Percentiles rank a stretch among this genome's conserved stretches.
Conservation (phyloP, 2,113 vertebrate species). For the Agapornis roseicollis region DNA sequence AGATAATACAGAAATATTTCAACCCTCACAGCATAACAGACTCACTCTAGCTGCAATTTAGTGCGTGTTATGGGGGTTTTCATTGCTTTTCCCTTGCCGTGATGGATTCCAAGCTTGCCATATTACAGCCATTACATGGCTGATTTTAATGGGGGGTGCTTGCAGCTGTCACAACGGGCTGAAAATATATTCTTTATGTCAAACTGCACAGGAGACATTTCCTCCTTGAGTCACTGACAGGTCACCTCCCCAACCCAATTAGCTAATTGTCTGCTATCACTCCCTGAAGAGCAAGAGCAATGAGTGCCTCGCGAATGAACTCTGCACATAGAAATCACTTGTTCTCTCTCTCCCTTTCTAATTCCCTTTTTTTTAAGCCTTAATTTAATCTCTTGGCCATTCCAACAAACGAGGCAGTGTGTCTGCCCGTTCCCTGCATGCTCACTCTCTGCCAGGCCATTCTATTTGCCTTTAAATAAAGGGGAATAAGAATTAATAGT, state of each 20-base stretch:
- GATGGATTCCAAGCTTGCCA: constrained; percentile 38
- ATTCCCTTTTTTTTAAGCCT: constrained; percentile 35
- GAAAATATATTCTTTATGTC: constrained; percentile 66
- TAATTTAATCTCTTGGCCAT: constrained; percentile 59
- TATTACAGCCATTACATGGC: constrained; percentile 60
- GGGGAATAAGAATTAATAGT: background rate
- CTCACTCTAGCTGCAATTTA: constrained; percentile 37
- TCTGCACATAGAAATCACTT: constrained; percentile 60
- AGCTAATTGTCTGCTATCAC: constrained; percentile 77
- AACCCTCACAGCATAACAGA: constrained; percentile 26
- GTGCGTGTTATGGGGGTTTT: constrained; percentile 44
- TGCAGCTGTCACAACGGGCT: constrained; percentile 45
- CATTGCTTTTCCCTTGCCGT: background rate
- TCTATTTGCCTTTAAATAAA: background rate
- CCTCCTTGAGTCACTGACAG: constrained; percentile 63
- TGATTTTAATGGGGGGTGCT: constrained; percentile 51
- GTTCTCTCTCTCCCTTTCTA: background rate
- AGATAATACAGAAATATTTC: constrained; percentile 65
- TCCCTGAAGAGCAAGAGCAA: constrained; percentile 68
- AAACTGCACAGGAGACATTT: constrained; percentile 55
- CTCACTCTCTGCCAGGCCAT: background rate
- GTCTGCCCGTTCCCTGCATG: background rate
- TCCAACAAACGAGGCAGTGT: constrained; percentile 50
- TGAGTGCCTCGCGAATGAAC: constrained; percentile 64
- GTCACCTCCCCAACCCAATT: constrained; percentile 77